Evolutionary conservation across 2,797 vertebrate species (phyloP), one percentile per base, ranked within the genome.

Genomic region (Acanthornis magna): DNA sequence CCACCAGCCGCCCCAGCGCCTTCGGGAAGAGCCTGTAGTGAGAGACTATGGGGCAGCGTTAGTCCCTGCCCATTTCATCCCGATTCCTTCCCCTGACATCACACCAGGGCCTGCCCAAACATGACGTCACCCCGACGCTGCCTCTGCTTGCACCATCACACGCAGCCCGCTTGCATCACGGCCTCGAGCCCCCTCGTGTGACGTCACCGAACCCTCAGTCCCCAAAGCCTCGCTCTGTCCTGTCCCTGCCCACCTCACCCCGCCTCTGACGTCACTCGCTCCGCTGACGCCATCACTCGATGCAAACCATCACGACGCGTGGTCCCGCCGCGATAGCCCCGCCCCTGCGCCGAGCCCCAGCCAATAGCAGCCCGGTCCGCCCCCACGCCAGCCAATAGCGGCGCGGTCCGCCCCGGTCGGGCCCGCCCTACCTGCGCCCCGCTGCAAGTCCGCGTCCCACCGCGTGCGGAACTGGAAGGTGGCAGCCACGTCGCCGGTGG

Each of bases 1-100:
- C 98, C 96, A 99, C 98, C 93, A 99, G 98, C 93, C 98, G 99
- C 13, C 99, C 99, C 96, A 99, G 96, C 7, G 99, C 99, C 97
- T 99, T 99, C 22, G 99, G 99, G 95, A 99, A 99, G 8, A 99
- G 98, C 91, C 98, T 98, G 97, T 99, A 99, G 97, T 99, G 99
- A 97, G 99, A 99, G 42, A 99, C 99, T 99, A 93, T 2, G 58
- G 58, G 60, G 77, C 32, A 9, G 79, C 8, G 34, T 91, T 13
- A 93, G 66, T 14, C 29, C 30, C 45, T 9, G 32, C 57, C 34
- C 13, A 0, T 0, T 14, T 3, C 67, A 7, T 0, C 25, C 40
- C 14, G 5, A 5, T 2, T 42, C 32, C 45, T 11, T 11, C 30
- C 48, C 34, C 11, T 25, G 68, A 38, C 18, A 3, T 42, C 77